Evolutionary conservation across 2,113 vertebrate genomes (phyloP).

Genomic region (Psephotus haematonotus): DNA sequence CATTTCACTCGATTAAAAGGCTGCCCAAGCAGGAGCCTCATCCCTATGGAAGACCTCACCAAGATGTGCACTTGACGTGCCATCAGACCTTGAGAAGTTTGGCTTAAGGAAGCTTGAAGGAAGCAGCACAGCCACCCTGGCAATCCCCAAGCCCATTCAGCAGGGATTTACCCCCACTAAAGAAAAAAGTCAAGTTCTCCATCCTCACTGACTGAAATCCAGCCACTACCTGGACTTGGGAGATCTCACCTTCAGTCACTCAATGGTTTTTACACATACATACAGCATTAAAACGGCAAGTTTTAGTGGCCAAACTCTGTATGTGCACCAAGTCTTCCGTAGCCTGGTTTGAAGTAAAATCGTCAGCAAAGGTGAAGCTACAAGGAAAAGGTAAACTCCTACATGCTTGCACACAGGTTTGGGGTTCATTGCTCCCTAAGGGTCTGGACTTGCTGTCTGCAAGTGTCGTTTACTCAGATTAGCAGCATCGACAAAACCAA

Average conservation of each 20-base stretch:
- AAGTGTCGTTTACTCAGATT: not conserved
- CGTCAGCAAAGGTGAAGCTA: not conserved
- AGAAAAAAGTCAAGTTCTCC: not conserved
- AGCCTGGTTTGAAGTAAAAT: not conserved
- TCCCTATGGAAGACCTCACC: fast-evolving
- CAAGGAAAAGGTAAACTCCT: not conserved
- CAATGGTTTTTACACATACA: fast-evolving
- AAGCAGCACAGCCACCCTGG: not conserved
- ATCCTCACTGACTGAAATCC: not conserved
- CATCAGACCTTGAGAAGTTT: not conserved
- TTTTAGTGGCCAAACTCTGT: not conserved
- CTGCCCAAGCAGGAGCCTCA: not conserved
- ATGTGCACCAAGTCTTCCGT: fast-evolving
- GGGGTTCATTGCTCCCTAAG: not conserved
- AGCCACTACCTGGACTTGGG: not conserved
- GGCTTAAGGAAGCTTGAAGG: not conserved
- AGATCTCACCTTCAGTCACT: not conserved
- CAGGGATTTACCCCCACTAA: not conserved
- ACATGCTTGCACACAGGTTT: not conserved
- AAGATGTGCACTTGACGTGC: not conserved
- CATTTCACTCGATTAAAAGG: fast-evolving
- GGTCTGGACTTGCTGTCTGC: not conserved
- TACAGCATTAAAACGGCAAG: not conserved
- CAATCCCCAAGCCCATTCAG: not conserved
- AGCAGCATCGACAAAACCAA: not conserved